phyloP scores from a whole-genome alignment of 1,140 invertebrate species.

The Conopomorpha cramerella region DNA sequence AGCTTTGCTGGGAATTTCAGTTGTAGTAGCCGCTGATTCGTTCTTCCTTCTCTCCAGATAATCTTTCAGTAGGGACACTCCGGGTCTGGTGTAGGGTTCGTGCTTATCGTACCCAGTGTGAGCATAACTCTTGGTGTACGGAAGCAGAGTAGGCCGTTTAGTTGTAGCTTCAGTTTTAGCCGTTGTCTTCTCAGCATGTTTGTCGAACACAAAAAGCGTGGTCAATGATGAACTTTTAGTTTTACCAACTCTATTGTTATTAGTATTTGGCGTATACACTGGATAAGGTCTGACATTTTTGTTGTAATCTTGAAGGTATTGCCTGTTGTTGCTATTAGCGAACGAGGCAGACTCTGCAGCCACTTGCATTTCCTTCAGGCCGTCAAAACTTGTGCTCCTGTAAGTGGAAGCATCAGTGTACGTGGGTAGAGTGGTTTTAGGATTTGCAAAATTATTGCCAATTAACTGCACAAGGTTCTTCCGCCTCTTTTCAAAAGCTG shows the following conservation, averaged over 20 bases:
- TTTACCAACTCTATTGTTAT: constrained; percentile 17
- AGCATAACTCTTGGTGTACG: constrained; percentile 41
- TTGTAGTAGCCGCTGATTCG: constrained; percentile 22
- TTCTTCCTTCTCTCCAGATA: constrained; percentile 46
- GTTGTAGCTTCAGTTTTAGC: constrained; percentile 22
- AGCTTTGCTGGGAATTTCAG: constrained; percentile 19
- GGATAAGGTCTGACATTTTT: constrained; percentile 44
- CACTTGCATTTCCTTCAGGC: constrained; percentile 68
- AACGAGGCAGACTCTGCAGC: constrained; percentile 76
- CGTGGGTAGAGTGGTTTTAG: constrained; percentile 25
- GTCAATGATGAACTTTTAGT: constrained; percentile 35
- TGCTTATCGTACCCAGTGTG: constrained; percentile 24
- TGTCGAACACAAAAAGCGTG: constrained; percentile 38
- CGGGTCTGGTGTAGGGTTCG: constrained; percentile 49
- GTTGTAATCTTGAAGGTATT: constrained; percentile 40
- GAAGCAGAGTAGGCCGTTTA: constrained; percentile 38
- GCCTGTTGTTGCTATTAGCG: constrained; percentile 60
- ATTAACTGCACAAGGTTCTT: constrained; percentile 43
- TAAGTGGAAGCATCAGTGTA: constrained; percentile 35
- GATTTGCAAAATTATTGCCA: constrained; percentile 37
- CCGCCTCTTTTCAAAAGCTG: constrained; percentile 32
- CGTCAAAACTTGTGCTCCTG: constrained; percentile 24
- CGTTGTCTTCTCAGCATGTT: constrained; percentile 16
- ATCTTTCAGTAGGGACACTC: constrained; percentile 34
- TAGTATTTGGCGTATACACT: constrained; percentile 35